Base-by-base conservation (phyloP, 2,113 vertebrate genomes). In the Phylloscopus whistleri region DNA sequence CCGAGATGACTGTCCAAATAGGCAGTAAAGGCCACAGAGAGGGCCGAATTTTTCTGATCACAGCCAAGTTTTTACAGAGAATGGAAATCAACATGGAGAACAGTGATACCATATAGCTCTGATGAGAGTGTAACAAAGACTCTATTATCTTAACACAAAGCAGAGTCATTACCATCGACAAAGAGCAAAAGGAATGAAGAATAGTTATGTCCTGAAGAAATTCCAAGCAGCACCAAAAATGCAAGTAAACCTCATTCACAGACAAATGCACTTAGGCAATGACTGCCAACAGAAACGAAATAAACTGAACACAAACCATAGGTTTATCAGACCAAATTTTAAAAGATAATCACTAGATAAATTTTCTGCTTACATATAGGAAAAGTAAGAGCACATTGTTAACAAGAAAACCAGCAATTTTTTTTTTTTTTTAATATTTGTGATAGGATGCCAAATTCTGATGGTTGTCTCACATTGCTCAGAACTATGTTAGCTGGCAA, bases 181-280 rank as follows among this genome's bases (percentile, higher is more conserved):
- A 93, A 91, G 81, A 91, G 80, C n/a, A 75, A 87, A 87, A 85
- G 74, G 70, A 94, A 88, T 76, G 63, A 93, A 91, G 63, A 89
- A 82, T 4, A 83, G 78, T 53, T 33, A 70, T 93, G 87, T 80
- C 94, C 95, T 70, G 70, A 83, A 95, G 95, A 89, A 83, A 95
- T 95, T 93, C 91, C 75, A 85, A 43, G 46, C 18, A 63, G 70
- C 24, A 94, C 13, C 37, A 83, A 66, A 77, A 72, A 83, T 70
- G 43, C 78, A 88, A 95, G 87, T 85, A 87, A 87, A 74, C 51
- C 35, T 85, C 51, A 80, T 63, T 79, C 67, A 74, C 18, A 31
- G 41, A 82, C 7, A 79, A 76, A 83, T 69, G 62, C 33, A 67
- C 43, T 81, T 84, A 66, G 53, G 51, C 8, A 2, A 62, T 3